phyloP scores from a whole-genome alignment of 2,113 vertebrate species.

The Carassius carassius region DNA sequence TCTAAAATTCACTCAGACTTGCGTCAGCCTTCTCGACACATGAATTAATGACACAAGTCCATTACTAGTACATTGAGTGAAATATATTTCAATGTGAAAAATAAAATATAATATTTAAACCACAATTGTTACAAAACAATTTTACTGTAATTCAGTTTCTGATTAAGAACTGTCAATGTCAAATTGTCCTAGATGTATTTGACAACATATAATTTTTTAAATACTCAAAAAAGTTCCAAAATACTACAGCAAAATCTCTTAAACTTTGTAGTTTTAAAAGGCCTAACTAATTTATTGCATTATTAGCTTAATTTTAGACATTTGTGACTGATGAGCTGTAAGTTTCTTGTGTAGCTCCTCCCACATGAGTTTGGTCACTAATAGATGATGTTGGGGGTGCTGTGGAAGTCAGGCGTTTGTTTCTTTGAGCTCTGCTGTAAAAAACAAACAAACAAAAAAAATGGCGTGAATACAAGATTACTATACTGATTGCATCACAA shows the following conservation, averaged over 20 bases:
- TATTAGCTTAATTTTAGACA: not conserved
- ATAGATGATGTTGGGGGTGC: too few relatives aligned
- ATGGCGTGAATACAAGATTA: not conserved
- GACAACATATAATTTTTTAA: not conserved
- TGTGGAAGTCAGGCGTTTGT: not conserved
- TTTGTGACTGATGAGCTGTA: not conserved
- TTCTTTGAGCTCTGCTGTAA: not conserved
- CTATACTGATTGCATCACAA: not conserved
- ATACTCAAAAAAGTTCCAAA: not conserved
- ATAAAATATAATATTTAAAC: not conserved
- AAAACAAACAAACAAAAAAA: not conserved
- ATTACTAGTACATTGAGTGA: not conserved
- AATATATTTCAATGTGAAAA: conserved; percentile 8
- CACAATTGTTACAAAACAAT: not conserved
- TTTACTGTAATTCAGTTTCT: not conserved
- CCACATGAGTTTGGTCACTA: not conserved
- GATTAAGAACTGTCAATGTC: not conserved
- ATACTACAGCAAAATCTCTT: not conserved
- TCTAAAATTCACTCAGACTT: not conserved
- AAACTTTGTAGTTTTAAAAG: not conserved
- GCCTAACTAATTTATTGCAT: not conserved
- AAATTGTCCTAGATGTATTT: not conserved
- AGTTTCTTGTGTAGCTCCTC: not conserved
- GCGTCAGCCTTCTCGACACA: not conserved
- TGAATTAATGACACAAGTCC: not conserved